Conservation (phyloP, 2,113 vertebrate genomes). For the Orycteropus afer region DNA sequence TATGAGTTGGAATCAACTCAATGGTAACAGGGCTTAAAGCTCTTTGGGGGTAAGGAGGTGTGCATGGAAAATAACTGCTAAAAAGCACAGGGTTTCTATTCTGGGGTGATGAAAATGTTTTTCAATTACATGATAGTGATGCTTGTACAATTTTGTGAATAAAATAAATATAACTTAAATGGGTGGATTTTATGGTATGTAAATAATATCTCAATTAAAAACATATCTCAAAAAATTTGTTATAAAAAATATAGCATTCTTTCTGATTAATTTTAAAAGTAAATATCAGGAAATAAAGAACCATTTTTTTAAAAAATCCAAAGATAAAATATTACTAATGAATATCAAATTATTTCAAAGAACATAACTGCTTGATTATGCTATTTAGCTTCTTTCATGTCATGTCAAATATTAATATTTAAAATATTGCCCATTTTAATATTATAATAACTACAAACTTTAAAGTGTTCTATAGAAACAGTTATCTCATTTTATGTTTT, state of each 20-base stretch:
- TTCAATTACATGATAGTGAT: not conserved
- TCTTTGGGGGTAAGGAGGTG: not conserved
- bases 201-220: not conserved
- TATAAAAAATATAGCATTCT: not conserved
- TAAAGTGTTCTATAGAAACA: not conserved
- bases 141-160: not conserved
- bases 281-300: not conserved
- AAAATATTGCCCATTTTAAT: not conserved
- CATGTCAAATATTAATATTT: not conserved
- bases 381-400: not conserved
- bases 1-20: no score
- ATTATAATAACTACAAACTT: no score
- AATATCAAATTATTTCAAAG: slow-evolving; percentile 23
- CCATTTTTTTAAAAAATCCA: not conserved
- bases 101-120: not conserved
- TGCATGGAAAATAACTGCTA: not conserved
- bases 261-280: not conserved
- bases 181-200: no score
- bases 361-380: not conserved
- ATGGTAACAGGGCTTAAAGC: no score
- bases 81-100: not conserved
- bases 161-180: no score
- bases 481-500: not conserved
- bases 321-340: not conserved
- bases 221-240: not conserved